Conservation (phyloP, 2,113 vertebrate genomes). For the Pangasianodon hypophthalmus region DNA sequence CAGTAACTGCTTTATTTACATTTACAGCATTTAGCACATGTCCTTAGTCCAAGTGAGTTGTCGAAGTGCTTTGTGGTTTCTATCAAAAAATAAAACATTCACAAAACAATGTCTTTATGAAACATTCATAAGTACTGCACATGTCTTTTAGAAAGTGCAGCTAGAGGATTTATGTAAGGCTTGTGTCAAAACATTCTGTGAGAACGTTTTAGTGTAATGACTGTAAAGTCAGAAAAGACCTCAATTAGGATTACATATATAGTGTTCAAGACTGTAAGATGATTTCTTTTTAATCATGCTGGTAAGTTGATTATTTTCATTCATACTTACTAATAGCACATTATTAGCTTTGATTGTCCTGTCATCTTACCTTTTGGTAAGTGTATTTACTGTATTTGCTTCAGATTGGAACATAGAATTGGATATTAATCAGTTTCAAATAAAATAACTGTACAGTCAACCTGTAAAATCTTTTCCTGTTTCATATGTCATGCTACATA, state of each 20-base stretch:
- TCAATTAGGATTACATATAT: background rate
- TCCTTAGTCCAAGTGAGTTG: background rate
- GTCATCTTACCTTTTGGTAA: background rate
- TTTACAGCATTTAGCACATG: background rate
- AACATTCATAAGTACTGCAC: background rate
- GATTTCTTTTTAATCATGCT: background rate
- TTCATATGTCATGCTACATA: background rate
- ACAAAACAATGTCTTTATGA: background rate
- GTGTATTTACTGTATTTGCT: background rate
- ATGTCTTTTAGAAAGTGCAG: background rate
- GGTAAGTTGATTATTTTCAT: background rate
- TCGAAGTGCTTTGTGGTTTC: background rate
- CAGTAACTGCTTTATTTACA: background rate
- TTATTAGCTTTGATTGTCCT: background rate
- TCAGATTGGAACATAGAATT: background rate
- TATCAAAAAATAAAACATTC: background rate
- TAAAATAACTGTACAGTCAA: background rate
- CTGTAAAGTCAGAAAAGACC: background rate
- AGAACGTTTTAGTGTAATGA: background rate
- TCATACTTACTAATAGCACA: background rate
- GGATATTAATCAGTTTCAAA: background rate
- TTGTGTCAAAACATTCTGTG: background rate
- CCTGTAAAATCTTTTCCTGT: background rate
- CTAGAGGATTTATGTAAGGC: background rate
- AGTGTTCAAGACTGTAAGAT: background rate